phyloP scores from a whole-genome alignment of 2,888 invertebrate genomes.

The Anthoptus insignis region DNA sequence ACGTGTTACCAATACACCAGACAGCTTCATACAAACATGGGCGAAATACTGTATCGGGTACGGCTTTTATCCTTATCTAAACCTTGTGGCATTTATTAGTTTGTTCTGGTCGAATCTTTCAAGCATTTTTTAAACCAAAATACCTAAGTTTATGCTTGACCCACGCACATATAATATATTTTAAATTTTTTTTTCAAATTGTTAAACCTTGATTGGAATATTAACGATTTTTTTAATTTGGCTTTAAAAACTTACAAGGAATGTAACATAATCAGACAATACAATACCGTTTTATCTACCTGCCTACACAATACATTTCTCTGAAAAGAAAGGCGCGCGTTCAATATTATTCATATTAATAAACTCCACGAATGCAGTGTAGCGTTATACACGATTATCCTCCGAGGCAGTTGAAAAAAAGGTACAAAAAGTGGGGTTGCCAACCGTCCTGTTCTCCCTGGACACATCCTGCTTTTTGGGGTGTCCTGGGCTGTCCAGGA shows the following conservation, averaged over 20 bases:
- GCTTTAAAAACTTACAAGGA: not conserved
- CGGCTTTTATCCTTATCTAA: too few relatives aligned
- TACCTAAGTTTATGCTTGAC: not conserved
- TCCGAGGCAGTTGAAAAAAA: conserved; percentile 53
- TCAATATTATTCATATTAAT: conserved; percentile 68
- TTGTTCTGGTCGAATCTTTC: too few relatives aligned
- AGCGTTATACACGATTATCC: conserved; percentile 82
- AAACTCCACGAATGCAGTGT: conserved; percentile 71
- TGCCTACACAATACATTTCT: conserved; percentile 46
- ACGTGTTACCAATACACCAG: conserved; percentile 47
- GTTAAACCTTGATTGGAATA: not conserved
- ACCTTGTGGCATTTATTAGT: too few relatives aligned
- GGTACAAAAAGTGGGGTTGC: conserved; percentile 46
- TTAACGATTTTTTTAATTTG: too few relatives aligned
- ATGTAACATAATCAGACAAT: conserved; percentile 3
- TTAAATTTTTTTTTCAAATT: not conserved
- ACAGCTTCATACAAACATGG: conserved; percentile 4
- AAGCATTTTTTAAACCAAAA: too few relatives aligned
- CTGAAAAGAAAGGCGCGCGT: conserved; percentile 30
- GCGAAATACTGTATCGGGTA: conserved; percentile 46
- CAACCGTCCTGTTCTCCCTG: too few relatives aligned
- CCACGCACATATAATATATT: too few relatives aligned
- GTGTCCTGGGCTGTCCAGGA: too few relatives aligned
- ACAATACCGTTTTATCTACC: conserved; percentile 38
- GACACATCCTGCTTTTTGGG: too few relatives aligned